phyloP scores from a whole-genome alignment of 2,113 vertebrate genomes.

The Fulmarus glacialis region DNA sequence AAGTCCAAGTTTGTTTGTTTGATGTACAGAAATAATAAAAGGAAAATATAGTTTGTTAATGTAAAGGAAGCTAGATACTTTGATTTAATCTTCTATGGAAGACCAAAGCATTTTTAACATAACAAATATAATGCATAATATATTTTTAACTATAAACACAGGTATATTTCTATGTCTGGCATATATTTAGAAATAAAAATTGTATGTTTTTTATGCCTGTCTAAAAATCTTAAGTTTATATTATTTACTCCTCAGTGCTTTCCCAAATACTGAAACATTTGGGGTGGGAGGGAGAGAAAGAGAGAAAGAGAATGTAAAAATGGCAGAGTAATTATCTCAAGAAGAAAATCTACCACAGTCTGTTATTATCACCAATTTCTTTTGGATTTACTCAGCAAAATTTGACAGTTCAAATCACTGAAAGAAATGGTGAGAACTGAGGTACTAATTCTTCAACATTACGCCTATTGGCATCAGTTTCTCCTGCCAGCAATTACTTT shows the following conservation, averaged over 20 bases:
- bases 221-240: background rate
- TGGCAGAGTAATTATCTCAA: constrained; percentile 7
- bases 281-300: background rate
- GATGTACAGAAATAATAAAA: background rate
- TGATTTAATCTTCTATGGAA: background rate
- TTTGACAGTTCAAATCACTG: constrained; percentile 3
- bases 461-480: background rate
- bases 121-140: background rate
- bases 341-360: background rate
- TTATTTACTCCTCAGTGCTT: background rate
- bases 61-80: background rate
- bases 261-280: background rate
- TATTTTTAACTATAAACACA: background rate
- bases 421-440: background rate
- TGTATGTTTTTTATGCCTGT: background rate
- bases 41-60: background rate
- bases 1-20: background rate
- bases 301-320: background rate
- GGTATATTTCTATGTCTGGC: background rate
- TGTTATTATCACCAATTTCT: constrained; percentile 10
- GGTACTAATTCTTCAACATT: constrained; percentile 41
- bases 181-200: background rate
- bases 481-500: constrained; percentile 44
- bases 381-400: constrained; percentile 7
- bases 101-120: background rate